Percentiles rank a stretch among this genome's conserved stretches.
phyloP scores from a whole-genome alignment of 2,888 invertebrate genomes.

The Helicoverpa assulta region DNA sequence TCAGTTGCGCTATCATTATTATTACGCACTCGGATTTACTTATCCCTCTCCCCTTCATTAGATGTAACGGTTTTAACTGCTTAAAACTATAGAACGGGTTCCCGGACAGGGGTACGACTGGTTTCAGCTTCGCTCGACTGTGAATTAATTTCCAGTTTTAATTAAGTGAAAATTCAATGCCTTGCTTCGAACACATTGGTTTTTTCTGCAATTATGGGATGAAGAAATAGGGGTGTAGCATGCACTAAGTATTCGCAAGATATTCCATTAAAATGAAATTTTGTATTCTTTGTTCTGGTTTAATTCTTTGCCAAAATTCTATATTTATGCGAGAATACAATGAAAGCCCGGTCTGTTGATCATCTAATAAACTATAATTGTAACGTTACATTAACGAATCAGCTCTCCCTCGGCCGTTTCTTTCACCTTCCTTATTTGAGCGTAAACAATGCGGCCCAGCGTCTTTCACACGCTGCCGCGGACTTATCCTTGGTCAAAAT shows the following conservation, averaged over 20 bases:
- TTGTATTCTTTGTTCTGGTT: constrained; percentile 51
- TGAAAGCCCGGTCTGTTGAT: constrained; percentile 67
- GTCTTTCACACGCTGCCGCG: constrained; percentile 89
- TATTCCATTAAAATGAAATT: constrained; percentile 26
- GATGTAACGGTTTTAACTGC: constrained; percentile 89
- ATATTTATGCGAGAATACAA: constrained; percentile 36
- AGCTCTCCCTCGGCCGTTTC: constrained; percentile 79
- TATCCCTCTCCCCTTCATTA: constrained; percentile 89
- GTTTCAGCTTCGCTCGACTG: constrained; percentile 82
- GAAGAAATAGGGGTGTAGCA: constrained; percentile 9
- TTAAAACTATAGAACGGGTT: constrained; percentile 90
- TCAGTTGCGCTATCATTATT: constrained; percentile 87
- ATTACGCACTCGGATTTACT: constrained; percentile 83
- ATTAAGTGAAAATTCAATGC: constrained; percentile 76
- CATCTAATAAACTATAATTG: constrained; percentile 81
- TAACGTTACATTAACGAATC: constrained; percentile 83
- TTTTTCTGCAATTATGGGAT: constrained; percentile 24
- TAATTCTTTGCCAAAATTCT: constrained; percentile 52
- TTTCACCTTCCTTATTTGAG: constrained; percentile 88
- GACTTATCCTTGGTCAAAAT: constrained; percentile 90
- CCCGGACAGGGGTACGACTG: constrained; percentile 83
- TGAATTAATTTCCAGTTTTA: constrained; percentile 85
- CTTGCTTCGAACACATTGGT: constrained; percentile 4
- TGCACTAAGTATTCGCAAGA: constrained; percentile 15
- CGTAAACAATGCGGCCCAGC: constrained; percentile 88